Evolutionary conservation across 1,140 invertebrate species (phyloP).

Genomic region (Drosophila bocki): DNA sequence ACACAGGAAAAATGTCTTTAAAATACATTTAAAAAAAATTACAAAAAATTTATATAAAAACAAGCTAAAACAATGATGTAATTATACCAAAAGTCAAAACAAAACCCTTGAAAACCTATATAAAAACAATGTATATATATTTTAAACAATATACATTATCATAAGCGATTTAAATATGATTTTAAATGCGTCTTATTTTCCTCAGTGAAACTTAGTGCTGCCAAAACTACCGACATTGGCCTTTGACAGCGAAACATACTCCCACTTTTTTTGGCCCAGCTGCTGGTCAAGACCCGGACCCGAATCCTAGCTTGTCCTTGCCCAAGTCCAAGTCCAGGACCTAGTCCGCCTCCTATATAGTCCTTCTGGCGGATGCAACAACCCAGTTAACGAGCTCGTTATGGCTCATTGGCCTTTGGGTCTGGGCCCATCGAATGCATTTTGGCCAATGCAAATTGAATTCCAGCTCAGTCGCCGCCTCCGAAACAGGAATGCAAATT

Average conservation of each 20-base stretch:
- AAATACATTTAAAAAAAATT: not conserved
- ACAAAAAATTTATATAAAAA: no score
- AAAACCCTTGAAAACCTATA: not conserved
- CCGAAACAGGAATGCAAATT: constrained; percentile 64
- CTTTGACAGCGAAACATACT: constrained; percentile 7
- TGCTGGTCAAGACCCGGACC: not conserved
- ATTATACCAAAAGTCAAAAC: not conserved
- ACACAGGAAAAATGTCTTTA: constrained; percentile 4
- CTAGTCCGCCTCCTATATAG: not conserved
- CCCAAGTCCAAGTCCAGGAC: not conserved
- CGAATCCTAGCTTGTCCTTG: not conserved
- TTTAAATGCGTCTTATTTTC: not conserved
- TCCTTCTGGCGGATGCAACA: constrained; percentile 3
- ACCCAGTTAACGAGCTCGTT: constrained; percentile 60
- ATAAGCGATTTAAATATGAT: no score
- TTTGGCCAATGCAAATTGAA: constrained; percentile 69
- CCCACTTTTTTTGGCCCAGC: constrained; percentile 7
- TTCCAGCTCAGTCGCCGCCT: constrained; percentile 35
- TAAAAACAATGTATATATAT: not conserved
- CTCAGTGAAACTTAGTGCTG: constrained; percentile 10
- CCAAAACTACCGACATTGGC: constrained; percentile 24
- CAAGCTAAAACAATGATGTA: not conserved
- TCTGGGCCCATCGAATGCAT: constrained; percentile 25
- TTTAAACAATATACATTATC: no score
- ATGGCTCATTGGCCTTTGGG: constrained; percentile 56